phyloP scores from a whole-genome alignment of 2,797 vertebrate genomes.

The Choloepus didactylus region DNA sequence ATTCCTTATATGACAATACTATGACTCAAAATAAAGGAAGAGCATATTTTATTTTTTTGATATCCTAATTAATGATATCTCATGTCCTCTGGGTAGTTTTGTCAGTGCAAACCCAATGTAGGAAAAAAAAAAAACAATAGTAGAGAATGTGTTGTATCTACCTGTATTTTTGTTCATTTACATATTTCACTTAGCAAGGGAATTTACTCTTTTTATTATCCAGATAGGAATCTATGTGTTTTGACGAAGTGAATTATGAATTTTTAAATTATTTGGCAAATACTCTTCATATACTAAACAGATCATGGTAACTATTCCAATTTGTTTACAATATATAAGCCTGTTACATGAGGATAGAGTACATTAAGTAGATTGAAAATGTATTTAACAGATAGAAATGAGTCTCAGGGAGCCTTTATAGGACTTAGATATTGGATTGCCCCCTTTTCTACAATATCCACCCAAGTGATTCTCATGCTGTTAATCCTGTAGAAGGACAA shows the following conservation, averaged over 20 bases:
- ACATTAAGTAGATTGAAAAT: not conserved
- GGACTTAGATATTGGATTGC: not conserved
- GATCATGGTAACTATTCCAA: not conserved
- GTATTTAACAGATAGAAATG: not conserved
- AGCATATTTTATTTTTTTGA: not conserved
- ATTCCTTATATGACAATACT: not conserved
- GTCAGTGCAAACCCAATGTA: not conserved
- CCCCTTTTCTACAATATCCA: slow-evolving; percentile 4
- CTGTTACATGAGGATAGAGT: not conserved
- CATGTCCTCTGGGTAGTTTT: not conserved
- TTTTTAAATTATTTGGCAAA: not conserved
- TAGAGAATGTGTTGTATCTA: not conserved
- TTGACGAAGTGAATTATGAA: slow-evolving; percentile 6
- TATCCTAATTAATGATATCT: not conserved
- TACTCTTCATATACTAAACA: not conserved
- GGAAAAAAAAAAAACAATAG: not conserved
- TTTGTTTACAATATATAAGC: not conserved
- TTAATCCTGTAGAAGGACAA: slow-evolving; percentile 30
- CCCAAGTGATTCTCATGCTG: slow-evolving; percentile 32
- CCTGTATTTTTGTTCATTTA: not conserved
- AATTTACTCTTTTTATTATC: not conserved
- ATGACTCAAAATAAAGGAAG: not conserved
- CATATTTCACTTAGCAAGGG: not conserved
- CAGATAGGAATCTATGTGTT: not conserved
- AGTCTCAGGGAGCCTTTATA: not conserved